Conservation (phyloP, 2,113 vertebrate species). For the Lasiurus borealis region DNA sequence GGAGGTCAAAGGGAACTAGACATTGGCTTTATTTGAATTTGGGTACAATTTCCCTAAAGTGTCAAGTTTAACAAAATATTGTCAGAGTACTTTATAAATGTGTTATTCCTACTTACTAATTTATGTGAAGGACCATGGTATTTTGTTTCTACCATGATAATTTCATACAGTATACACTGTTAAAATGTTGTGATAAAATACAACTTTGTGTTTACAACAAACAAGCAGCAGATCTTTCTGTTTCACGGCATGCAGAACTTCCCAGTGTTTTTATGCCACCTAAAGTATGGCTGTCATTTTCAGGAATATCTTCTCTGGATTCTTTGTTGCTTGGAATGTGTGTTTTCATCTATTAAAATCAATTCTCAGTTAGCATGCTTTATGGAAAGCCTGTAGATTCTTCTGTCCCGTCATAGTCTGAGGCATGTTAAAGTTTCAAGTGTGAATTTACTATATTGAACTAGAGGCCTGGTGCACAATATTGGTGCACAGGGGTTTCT, state of each 20-base stretch:
- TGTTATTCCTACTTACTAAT: slow-evolving; percentile 20
- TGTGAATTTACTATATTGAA: slow-evolving; percentile 53
- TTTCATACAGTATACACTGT: neutral
- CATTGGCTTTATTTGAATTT: slow-evolving; percentile 41
- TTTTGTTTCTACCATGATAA: slow-evolving; percentile 10
- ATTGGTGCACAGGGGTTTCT: too few relatives aligned
- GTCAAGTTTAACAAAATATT: slow-evolving; percentile 50
- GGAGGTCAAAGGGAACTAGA: neutral
- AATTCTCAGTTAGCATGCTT: neutral
- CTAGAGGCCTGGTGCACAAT: too few relatives aligned
- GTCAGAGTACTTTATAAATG: neutral
- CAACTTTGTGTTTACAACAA: slow-evolving; percentile 6
- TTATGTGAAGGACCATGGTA: neutral
- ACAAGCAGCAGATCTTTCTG: slow-evolving; percentile 3
- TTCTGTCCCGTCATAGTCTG: slow-evolving; percentile 50
- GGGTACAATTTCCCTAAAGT: slow-evolving; percentile 21
- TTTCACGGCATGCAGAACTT: slow-evolving; percentile 30
- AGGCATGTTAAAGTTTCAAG: neutral
- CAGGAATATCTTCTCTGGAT: neutral
- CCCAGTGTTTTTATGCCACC: neutral
- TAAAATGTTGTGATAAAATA: slow-evolving; percentile 12
- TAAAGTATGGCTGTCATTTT: neutral
- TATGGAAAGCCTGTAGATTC: neutral
- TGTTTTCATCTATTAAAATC: neutral
- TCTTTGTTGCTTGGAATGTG: neutral